These are phyloP conservation scores for Mesocricetus auratus DNA, from an alignment of 2,113 vertebrate species.

Conservation along the genomic window DNA sequence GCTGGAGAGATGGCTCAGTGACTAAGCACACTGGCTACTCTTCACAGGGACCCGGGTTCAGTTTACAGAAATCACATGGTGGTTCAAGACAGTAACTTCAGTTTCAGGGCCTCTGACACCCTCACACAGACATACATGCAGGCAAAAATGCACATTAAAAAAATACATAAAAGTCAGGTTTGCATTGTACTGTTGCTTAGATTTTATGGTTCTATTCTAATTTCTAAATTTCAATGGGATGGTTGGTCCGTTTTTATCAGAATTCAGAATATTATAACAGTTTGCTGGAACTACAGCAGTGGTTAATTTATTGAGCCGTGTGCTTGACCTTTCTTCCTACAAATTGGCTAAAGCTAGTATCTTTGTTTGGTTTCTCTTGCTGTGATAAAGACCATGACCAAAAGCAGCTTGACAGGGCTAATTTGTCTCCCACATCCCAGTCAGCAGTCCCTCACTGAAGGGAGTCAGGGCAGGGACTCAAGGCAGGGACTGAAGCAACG, in stretches of 20 bases:
- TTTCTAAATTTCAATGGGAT: constrained; percentile 11
- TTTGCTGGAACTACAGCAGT: not conserved
- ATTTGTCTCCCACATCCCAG: not conserved
- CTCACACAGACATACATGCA: not conserved
- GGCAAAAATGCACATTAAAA: not conserved
- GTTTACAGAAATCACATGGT: not conserved
- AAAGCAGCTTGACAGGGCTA: not conserved
- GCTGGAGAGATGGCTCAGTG: not conserved
- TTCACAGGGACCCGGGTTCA: not conserved
- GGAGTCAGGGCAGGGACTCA: not conserved
- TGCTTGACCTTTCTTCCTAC: not conserved
- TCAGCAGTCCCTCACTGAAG: not conserved
- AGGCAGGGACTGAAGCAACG: not conserved
- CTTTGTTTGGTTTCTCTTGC: not conserved
- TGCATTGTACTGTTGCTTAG: constrained; percentile 43
- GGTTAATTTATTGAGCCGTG: not conserved
- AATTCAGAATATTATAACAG: constrained; percentile 20
- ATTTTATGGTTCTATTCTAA: not conserved
- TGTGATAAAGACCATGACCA: not conserved
- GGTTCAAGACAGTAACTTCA: not conserved
- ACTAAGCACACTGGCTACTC: not conserved
- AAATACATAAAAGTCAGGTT: not conserved
- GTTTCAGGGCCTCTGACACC: not conserved
- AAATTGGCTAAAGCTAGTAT: constrained; percentile 17
- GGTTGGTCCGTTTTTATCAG: not conserved